Evolutionary conservation across 2,888 invertebrate species (phyloP).

Genomic region (Eustalomyia histrio): DNA sequence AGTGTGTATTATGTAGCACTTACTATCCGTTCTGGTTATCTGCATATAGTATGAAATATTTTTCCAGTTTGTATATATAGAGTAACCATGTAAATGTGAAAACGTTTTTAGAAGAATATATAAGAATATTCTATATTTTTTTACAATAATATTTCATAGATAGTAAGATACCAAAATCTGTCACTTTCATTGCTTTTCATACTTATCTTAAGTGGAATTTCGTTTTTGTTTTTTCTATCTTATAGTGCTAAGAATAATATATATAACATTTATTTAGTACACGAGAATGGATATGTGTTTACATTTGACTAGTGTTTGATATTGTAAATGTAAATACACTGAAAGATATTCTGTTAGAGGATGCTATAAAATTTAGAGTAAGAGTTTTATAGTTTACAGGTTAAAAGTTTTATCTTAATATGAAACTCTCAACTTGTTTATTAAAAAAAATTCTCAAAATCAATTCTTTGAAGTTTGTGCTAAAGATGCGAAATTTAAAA

Average conservation of each 20-base stretch:
- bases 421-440: too few species aligned
- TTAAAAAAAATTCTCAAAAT: too few species aligned
- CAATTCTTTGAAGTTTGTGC: too few species aligned
- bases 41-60: conserved; percentile 19
- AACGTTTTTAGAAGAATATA: neutral
- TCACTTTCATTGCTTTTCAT: conserved; percentile 64
- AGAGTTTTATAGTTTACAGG: too few species aligned
- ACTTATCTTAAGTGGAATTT: conserved; percentile 61
- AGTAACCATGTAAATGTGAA: neutral
- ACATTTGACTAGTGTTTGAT: neutral
- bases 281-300: neutral
- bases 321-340: neutral
- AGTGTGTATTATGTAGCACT: conserved; percentile 2
- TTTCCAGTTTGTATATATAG: neutral
- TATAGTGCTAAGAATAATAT: conserved; percentile 24
- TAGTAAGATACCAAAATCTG: conserved; percentile 63
- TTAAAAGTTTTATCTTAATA: too few species aligned
- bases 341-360: neutral
- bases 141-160: conserved; percentile 52
- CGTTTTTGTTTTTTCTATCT: neutral
- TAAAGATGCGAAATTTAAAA: too few species aligned
- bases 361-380: too few species aligned
- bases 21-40: conserved; percentile 42
- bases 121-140: conserved; percentile 35
- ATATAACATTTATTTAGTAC: neutral